Evolutionary conservation across 2,888 invertebrate genomes (phyloP).

Genomic region (Synanthedon tipuliformis): DNA sequence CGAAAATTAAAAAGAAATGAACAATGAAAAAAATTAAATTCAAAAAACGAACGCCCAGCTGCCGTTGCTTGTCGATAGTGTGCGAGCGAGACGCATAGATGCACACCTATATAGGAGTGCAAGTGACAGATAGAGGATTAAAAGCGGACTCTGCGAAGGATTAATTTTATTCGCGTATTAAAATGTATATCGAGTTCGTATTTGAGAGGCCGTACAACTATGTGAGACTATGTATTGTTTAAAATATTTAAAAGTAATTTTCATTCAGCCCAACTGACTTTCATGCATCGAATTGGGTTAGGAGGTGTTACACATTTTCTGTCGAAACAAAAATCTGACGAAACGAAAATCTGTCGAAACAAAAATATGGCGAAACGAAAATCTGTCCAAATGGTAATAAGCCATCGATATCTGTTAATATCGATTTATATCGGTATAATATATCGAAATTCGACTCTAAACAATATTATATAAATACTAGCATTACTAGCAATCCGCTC

Average conservation of each 20-base stretch:
- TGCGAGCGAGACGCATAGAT: slow-evolving; percentile 25
- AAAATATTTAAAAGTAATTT: slow-evolving; percentile 18
- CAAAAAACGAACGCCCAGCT: slow-evolving; percentile 59
- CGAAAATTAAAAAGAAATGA: slow-evolving; percentile 48
- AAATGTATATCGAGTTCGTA: slow-evolving; percentile 42
- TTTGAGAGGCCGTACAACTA: slow-evolving; percentile 40
- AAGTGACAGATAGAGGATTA: slow-evolving; percentile 40
- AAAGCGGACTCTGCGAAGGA: slow-evolving; percentile 45
- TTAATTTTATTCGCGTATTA: slow-evolving; percentile 58
- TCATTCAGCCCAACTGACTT: neutral
- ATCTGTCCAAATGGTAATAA: too few species aligned
- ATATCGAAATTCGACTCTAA: too few species aligned
- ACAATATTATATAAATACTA: too few species aligned
- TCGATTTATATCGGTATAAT: too few species aligned
- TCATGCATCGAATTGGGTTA: too few species aligned
- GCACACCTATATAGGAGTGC: slow-evolving; percentile 15
- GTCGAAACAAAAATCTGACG: too few species aligned
- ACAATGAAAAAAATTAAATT: slow-evolving; percentile 40
- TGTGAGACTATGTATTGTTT: slow-evolving; percentile 35
- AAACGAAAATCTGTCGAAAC: too few species aligned
- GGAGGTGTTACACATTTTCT: too few species aligned
- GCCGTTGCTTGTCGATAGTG: slow-evolving; percentile 42
- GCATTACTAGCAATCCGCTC: too few species aligned
- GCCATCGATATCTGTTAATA: too few species aligned
- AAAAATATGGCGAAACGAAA: too few species aligned